These are phyloP conservation scores for Falco berigora DNA, from an alignment of 2,797 vertebrate genomes.

Conservation along the genomic window DNA sequence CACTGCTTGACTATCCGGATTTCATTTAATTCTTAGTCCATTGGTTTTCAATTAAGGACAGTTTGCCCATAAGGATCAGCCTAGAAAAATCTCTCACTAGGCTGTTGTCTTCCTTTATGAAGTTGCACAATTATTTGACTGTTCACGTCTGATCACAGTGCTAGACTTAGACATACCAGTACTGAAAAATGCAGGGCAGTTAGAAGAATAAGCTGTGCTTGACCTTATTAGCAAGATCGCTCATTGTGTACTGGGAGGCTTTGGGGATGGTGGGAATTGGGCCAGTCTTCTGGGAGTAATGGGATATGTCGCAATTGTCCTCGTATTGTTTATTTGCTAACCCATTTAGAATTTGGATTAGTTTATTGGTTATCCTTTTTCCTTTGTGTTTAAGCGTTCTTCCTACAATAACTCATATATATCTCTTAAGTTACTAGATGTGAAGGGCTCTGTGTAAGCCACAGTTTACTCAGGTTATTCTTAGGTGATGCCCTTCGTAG, in stretches of 20 bases:
- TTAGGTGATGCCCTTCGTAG: not conserved
- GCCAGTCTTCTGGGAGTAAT: not conserved
- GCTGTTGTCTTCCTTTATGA: not conserved
- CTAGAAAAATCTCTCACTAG: not conserved
- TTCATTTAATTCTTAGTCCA: not conserved
- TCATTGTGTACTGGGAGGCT: not conserved
- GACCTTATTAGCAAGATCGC: not conserved
- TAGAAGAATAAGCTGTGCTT: not conserved
- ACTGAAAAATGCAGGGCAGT: not conserved
- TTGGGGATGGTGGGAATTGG: not conserved
- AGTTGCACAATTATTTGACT: not conserved
- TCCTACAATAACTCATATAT: not conserved
- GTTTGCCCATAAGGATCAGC: not conserved
- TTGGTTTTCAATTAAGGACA: not conserved
- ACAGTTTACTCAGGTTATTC: not conserved
- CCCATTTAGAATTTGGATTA: not conserved
- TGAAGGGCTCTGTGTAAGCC: fast-evolving
- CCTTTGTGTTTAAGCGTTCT: not conserved
- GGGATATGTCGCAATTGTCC: not conserved
- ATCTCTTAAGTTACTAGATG: not conserved
- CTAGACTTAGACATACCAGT: not conserved
- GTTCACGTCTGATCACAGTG: not conserved
- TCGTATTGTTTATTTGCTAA: not conserved
- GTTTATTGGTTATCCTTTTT: not conserved
- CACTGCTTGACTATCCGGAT: not conserved